These are phyloP conservation scores for Drosophila paulistorum DNA, from an alignment of 1,140 invertebrate genomes.

Conservation along the genomic window DNA sequence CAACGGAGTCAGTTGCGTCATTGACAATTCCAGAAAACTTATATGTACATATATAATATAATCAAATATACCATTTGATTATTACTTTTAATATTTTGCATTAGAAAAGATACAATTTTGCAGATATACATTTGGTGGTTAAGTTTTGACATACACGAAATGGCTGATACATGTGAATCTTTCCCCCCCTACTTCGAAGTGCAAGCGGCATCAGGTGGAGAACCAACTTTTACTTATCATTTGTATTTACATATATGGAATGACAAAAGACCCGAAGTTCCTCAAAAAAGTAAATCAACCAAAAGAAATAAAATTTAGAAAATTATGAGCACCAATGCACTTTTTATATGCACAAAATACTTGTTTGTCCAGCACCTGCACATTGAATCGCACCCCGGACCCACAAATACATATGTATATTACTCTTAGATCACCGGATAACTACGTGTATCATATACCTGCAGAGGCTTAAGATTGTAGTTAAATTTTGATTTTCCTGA, in stretches of 20 bases:
- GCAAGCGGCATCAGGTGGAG: constrained; percentile 11
- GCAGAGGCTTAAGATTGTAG: too few species aligned
- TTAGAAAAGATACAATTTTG: background rate
- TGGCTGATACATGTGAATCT: background rate
- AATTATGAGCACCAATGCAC: constrained; percentile 20
- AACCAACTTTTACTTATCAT: background rate
- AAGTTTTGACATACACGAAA: background rate
- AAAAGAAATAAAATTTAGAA: constrained; percentile 1
- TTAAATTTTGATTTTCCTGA: too few species aligned
- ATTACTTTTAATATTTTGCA: background rate
- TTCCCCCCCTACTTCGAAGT: constrained; percentile 8
- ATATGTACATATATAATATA: background rate
- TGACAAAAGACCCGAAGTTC: background rate
- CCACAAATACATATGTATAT: background rate
- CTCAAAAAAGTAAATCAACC: constrained; percentile 24
- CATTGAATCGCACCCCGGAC: background rate
- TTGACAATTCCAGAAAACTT: background rate
- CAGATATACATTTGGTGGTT: constrained; percentile 6
- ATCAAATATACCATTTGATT: background rate
- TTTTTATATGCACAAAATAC: constrained; percentile 15
- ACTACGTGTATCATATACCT: too few species aligned
- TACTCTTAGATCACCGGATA: background rate
- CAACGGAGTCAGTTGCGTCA: background rate
- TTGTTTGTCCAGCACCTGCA: constrained; percentile 25
- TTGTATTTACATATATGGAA: constrained; percentile 8